These are phyloP conservation scores for Zaprionus ghesquierei DNA, from an alignment of 1,140 invertebrate genomes.

Conservation along the genomic window DNA sequence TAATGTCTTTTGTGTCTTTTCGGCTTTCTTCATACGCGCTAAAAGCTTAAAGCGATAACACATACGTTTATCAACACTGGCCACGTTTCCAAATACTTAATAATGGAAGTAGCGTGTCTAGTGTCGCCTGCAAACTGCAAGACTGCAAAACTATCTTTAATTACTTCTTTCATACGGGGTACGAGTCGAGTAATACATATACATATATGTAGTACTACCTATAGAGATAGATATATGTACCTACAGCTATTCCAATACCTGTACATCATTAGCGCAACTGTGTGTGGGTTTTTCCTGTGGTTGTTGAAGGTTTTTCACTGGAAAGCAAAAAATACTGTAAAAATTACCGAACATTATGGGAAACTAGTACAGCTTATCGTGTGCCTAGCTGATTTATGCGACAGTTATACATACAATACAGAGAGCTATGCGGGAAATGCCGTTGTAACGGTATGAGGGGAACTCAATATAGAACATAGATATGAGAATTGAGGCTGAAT, in stretches of 20 bases:
- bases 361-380: constrained; percentile 71
- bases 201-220: background rate
- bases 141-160: background rate
- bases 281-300: constrained; percentile 34
- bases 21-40: constrained; percentile 46
- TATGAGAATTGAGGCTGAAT: background rate
- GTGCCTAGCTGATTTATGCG: constrained; percentile 61
- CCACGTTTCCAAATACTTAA: constrained; percentile 28
- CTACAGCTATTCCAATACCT: background rate
- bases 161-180: background rate
- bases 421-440: background rate
- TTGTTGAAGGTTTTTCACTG: constrained; percentile 35
- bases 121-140: background rate
- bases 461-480: background rate
- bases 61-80: constrained; percentile 56
- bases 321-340: constrained; percentile 2
- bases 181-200: background rate
- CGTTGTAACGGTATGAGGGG: background rate
- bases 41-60: constrained; percentile 54
- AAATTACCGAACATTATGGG: background rate
- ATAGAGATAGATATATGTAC: background rate
- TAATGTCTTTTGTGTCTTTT: constrained; percentile 60
- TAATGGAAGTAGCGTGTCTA: constrained; percentile 60
- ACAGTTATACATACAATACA: constrained; percentile 38
- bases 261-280: constrained; percentile 45